Evolutionary conservation across 2,888 invertebrate genomes (phyloP).

Genomic region (Phymatocera aterrima): DNA sequence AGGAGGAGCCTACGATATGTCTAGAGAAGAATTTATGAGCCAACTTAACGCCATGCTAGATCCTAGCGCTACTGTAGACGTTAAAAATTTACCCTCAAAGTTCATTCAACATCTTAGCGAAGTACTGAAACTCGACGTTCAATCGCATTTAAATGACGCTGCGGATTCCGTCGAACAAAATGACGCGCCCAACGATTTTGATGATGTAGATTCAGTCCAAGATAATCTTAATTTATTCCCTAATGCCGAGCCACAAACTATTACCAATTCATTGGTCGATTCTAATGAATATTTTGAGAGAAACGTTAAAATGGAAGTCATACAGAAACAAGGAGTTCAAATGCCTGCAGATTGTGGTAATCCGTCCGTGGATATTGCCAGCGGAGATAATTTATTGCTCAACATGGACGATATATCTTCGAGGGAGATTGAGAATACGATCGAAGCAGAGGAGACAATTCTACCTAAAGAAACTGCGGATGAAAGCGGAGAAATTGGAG

Average conservation of each 20-base stretch:
- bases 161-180: neutral
- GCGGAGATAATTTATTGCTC: neutral
- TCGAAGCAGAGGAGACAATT: neutral
- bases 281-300: neutral
- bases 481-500: neutral
- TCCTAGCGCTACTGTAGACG: slow-evolving; percentile 77
- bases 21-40: slow-evolving; percentile 68
- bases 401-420: slow-evolving; percentile 61
- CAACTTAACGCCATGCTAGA: slow-evolving; percentile 77
- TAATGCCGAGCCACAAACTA: neutral
- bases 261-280: too few species aligned
- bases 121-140: slow-evolving; percentile 76
- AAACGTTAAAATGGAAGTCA: neutral
- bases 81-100: slow-evolving; percentile 79
- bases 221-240: neutral
- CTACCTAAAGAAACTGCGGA: neutral
- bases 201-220: neutral
- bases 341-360: neutral
- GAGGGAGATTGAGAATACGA: slow-evolving; percentile 58
- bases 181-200: neutral
- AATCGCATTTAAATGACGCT: slow-evolving; percentile 17
- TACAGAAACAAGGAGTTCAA: neutral
- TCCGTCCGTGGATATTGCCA: neutral
- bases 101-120: slow-evolving; percentile 79
- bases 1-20: slow-evolving; percentile 57